Evolutionary conservation across 1,140 invertebrate species (phyloP), one percentile per base, ranked within the genome.

Genomic region (Ceratoteleas bidentatus): DNA sequence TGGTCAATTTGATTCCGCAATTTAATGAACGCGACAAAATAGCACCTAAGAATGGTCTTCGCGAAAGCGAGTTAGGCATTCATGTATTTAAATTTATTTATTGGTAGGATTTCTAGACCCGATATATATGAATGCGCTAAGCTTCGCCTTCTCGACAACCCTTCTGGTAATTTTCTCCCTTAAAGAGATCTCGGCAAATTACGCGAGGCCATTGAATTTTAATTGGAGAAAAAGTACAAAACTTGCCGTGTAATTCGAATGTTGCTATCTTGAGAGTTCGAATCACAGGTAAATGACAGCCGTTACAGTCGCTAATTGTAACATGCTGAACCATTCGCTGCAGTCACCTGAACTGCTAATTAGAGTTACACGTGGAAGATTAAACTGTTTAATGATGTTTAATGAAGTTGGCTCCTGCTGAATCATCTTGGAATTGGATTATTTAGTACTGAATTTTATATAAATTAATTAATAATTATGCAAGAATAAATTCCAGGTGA

Each of bases 51-150:
- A 52, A 62, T 56, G 50, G 52, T 56, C n/a, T 43, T 52, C 47
- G 13, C 11, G 40, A 70, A 62, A 53, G 60, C 69, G 82, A 70
- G 53, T 88, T 89, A 87, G 86, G 85, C 87, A 90, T 90, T 90
- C 88, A 90, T 90, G 85, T 90, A 90, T 90, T 90, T 89, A 90
- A 90, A 90, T 90, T 90, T 90, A 90, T 90, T 90, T 90, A 90
- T 90, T 90, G 89, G 88, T 65, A 87, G 87, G 87, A 88, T 89
- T 88, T 90, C 88, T 87, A 83, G 78, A 36, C 64, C 24, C 64
- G 66, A 68, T 57, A 49, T 73, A 56, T 64, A 57, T 49, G 38
- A 64, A 45, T 40, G 15, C 15, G 34, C 10, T 61, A 64, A 64
- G 54, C 65, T 58, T 61, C 36, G 57, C 33, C 38, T 73, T 83